Evolutionary conservation across 2,888 invertebrate species (phyloP).

Genomic region (Epistrophe grossulariae): DNA sequence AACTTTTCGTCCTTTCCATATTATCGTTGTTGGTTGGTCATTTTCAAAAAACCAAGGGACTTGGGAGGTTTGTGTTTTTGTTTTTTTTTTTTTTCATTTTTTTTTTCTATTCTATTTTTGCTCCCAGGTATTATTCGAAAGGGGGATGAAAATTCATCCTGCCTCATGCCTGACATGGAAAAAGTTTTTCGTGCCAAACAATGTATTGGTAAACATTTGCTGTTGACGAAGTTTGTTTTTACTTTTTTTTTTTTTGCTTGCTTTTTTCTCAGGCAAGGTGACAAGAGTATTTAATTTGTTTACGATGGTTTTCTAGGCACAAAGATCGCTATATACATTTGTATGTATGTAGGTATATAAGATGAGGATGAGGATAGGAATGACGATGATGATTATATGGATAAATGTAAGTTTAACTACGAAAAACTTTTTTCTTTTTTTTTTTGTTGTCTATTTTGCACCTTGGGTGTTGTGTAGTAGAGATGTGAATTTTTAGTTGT

Average conservation of each 20-base stretch:
- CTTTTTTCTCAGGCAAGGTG: constrained; percentile 62
- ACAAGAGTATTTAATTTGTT: constrained; percentile 78
- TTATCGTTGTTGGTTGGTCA: constrained; percentile 21
- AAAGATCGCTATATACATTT: constrained; percentile 7
- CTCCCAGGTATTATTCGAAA: background rate
- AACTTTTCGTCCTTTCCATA: constrained; percentile 49
- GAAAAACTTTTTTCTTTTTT: constrained; percentile 33
- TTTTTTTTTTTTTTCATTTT: background rate
- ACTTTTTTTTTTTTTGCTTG: constrained; percentile 14
- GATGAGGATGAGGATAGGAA: constrained; percentile 14
- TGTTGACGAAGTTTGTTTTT: constrained; percentile 51
- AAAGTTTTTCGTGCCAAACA: constrained; percentile 61
- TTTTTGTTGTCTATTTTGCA: constrained; percentile 26
- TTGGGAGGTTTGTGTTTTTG: background rate
- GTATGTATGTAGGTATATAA: no score
- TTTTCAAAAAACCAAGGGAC: constrained; percentile 33
- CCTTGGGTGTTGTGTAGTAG: constrained; percentile 40
- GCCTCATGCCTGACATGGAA: constrained; percentile 42
- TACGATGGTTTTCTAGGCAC: constrained; percentile 66
- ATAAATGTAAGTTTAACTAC: constrained; percentile 29
- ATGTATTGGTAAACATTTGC: constrained; percentile 69
- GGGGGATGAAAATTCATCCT: constrained; percentile 1
- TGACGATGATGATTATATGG: constrained; percentile 43
- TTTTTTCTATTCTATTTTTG: constrained; percentile 1
- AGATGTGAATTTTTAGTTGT: constrained; percentile 37